These are phyloP conservation scores for Pelobates fuscus DNA, from an alignment of 2,113 vertebrate species.

Conservation along the genomic window DNA sequence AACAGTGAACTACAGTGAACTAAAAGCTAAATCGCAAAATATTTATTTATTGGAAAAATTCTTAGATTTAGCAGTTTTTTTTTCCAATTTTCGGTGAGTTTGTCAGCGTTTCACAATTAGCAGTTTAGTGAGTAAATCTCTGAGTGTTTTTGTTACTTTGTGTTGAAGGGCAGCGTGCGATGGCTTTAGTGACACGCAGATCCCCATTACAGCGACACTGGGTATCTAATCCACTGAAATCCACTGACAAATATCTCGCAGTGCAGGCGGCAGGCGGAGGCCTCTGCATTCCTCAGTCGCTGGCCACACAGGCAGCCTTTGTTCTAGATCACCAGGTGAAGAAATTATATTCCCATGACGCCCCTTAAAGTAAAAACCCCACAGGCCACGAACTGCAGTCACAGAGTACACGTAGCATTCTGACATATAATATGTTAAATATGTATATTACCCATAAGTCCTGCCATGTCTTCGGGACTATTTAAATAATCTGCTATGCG, in stretches of 20 bases:
- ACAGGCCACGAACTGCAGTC: not conserved
- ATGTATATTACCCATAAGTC: too few species aligned
- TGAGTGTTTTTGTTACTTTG: not conserved
- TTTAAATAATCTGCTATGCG: too few species aligned
- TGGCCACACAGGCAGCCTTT: conserved; percentile 16
- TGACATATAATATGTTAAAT: not conserved
- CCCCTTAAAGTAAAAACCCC: conserved; percentile 3
- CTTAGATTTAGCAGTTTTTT: too few species aligned
- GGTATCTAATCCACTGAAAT: too few species aligned
- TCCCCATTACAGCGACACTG: too few species aligned
- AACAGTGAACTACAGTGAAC: too few species aligned
- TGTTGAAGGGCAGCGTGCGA: not conserved
- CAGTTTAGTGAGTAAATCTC: too few species aligned
- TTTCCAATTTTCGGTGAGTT: too few species aligned
- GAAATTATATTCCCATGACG: conserved; percentile 25
- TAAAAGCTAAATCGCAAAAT: too few species aligned
- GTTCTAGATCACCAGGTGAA: conserved; percentile 43
- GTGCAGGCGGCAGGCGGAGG: not conserved
- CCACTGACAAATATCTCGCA: not conserved
- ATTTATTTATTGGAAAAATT: too few species aligned
- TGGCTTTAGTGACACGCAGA: not conserved
- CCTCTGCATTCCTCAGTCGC: conserved; percentile 26
- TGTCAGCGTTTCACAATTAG: too few species aligned
- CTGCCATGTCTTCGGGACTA: too few species aligned
- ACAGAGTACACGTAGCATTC: not conserved